Base-by-base conservation (phyloP, 2,113 vertebrate species). In the Aegotheles bennettii region DNA sequence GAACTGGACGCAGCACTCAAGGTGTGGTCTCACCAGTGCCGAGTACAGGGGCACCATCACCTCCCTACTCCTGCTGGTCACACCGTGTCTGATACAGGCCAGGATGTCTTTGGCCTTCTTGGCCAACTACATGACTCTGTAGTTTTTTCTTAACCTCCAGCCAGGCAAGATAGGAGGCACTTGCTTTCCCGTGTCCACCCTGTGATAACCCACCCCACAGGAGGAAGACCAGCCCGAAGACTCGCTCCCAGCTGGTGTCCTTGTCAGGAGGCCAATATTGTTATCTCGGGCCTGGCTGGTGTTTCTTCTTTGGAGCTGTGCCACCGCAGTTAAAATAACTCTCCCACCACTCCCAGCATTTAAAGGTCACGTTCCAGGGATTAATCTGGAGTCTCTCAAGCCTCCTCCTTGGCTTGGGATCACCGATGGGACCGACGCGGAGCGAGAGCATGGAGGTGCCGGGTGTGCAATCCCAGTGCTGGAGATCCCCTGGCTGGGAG, bases 361-460 rank as follows among this genome's bases (percentile, higher is more conserved):
- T 51, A 95, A 95, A 97, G 91, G 89, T 93, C 93, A 83, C 16
- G 35, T 87, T 90, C 91, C 89, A 91, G 84, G 64, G 78, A 89
- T 92, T 82, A 82, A 95, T 73, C n/a, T 0, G 1, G 84, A 95
- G 53, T 38, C n/a, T 93, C n/a, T 81, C 51, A 40, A 76, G 51
- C 54, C 1, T 1, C 19, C 7, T 96, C 24, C 67, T 93, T 56
- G 81, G 51, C 60, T 83, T 11, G 2, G 45, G 24, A 86, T 77
- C 5, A 0, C 36, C 45, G 68, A 28, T 36, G 73, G 64, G 31
- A 17, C 54, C 0, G 1, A 48, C 0, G 0, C 0, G 2, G 28
- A 73, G 19, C 6, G 19, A 68, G 29, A 65, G 15, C 57, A 28
- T 57, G 0, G 0, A 0, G 4, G 68, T 69, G 38, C 63, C 10